Evolutionary conservation across 2,113 vertebrate genomes (phyloP), one percentile per base, ranked within the genome.

Genomic region (Petrocephalus microphthalmus): DNA sequence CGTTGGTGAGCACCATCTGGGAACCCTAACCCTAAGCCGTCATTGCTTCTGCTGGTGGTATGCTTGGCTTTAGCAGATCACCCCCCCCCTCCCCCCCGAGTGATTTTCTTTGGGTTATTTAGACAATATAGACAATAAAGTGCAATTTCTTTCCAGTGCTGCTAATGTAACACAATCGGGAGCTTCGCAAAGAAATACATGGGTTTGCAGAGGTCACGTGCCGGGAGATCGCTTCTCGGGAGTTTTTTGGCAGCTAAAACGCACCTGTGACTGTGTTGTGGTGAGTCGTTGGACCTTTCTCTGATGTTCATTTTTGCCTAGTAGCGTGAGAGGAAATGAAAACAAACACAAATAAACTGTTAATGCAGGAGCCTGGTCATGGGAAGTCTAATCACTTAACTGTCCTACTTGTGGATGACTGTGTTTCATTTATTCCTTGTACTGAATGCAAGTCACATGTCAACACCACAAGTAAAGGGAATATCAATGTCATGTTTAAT

Each of bases 191-290:
- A 86, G 25, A 19, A 19, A 56, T 51, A 33, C 47, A 22, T 52
- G 25, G 42, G 47, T 22, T 54, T 78, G 47, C 81, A 37, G 67
- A 22, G 15, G 29, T 81, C 42, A 71, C 33, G 10, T 19, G 10
- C 17, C 22, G n/a, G 67, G 47, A 85, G 54, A 42, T 52, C 20
- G 7, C 11, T 33, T 85, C 84, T 60, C 86, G 56, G 45, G 54
- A 54, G 57, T 86, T 57, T 81, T 67, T 67, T 57, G 56, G 85
- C 88, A 49, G 84, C 83, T 53, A 85, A 85, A 54, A 52, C 22
- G 85, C 51, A 84, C 60, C 42, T 74, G 88, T 60, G 87, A 47
- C 87, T 88, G 29, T 82, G 87, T 88, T 86, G 60, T 64, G 71
- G 45, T 25, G 74, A 57, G 33, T 42, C 17, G 11, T 42, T 67